Percentiles rank a stretch among this genome's conserved stretches.
Evolutionary conservation across 2,797 vertebrate species (phyloP).

Genomic region (Zenarchopterus dispar): DNA sequence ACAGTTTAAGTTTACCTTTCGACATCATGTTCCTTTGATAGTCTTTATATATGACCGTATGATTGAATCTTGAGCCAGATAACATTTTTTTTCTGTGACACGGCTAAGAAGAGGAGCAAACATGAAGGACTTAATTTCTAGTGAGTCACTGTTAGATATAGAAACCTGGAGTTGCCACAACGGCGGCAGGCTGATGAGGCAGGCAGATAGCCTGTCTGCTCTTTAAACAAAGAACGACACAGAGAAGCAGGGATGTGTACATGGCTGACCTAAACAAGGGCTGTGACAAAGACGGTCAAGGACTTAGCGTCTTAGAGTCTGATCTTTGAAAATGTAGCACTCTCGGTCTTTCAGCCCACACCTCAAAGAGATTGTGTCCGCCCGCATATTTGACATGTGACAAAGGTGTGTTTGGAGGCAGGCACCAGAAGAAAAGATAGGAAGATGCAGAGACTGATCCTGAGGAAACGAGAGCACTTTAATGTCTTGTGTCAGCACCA

Average conservation of each 20-base stretch:
- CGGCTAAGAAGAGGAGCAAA: slow-evolving; percentile 39
- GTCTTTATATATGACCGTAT: slow-evolving; percentile 56
- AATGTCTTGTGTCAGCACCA: slow-evolving; percentile 79
- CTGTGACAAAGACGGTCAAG: slow-evolving; percentile 41
- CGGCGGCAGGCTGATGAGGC: slow-evolving; percentile 20
- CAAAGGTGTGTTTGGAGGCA: slow-evolving; percentile 43
- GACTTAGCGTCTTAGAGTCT: slow-evolving; percentile 15
- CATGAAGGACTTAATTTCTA: slow-evolving; percentile 29
- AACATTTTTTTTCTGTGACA: slow-evolving; percentile 32
- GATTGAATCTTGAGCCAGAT: slow-evolving; percentile 42
- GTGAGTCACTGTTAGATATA: slow-evolving; percentile 40
- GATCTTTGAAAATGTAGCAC: slow-evolving; percentile 35
- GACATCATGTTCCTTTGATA: slow-evolving; percentile 71
- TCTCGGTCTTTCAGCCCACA: slow-evolving; percentile 11
- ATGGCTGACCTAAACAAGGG: slow-evolving; percentile 16
- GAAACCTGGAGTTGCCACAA: slow-evolving; percentile 3
- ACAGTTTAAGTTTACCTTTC: slow-evolving; percentile 67
- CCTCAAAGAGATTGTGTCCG: slow-evolving; percentile 35
- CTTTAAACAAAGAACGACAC: slow-evolving; percentile 41
- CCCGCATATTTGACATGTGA: slow-evolving; percentile 45
- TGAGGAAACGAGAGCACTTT: slow-evolving; percentile 51
- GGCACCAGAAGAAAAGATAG: slow-evolving; percentile 32
- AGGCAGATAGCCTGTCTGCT: slow-evolving; percentile 34
- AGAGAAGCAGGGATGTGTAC: slow-evolving; percentile 7
- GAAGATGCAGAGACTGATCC: slow-evolving; percentile 45